These are phyloP conservation scores for Ochlodes sylvanus DNA, from an alignment of 2,888 invertebrate genomes.

Conservation along the genomic window DNA sequence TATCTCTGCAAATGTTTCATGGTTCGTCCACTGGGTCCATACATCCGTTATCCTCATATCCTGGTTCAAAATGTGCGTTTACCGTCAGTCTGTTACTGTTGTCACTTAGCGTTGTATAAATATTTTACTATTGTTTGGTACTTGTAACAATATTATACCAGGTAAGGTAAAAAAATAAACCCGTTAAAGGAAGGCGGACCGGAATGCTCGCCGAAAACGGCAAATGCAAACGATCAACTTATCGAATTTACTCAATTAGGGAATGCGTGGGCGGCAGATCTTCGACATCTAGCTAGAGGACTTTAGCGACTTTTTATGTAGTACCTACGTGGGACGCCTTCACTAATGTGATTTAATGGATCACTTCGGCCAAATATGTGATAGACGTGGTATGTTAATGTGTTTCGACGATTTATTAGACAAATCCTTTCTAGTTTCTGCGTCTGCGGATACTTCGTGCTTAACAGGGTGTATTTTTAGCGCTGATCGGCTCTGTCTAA, in stretches of 20 bases:
- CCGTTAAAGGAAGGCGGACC: not conserved
- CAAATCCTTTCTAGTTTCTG: conserved; percentile 10
- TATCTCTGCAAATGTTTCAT: too few species aligned
- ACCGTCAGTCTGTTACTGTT: too few species aligned
- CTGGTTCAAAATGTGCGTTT: too few species aligned
- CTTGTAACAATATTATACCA: not conserved
- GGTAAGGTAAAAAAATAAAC: not conserved
- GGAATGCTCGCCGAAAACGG: conserved; percentile 20
- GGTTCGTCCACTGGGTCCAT: too few species aligned
- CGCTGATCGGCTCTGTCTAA: not conserved
- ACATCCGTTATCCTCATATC: too few species aligned
- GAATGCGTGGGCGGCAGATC: conserved; percentile 11
- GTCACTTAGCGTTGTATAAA: too few species aligned
- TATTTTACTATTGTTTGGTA: too few species aligned
- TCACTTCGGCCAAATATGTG: conserved; percentile 5
- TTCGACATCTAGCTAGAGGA: not conserved
- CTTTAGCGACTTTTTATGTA: conserved; percentile 16
- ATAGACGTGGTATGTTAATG: conserved; percentile 8
- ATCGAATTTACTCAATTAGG: conserved; percentile 18
- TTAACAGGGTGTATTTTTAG: not conserved
- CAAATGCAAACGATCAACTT: conserved; percentile 15
- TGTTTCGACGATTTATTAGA: conserved; percentile 11
- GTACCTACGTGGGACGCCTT: conserved; percentile 6
- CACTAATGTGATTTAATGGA: conserved; percentile 5
- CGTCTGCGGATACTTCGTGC: not conserved